Evolutionary conservation across 2,113 vertebrate genomes (phyloP), one percentile per base, ranked within the genome.

Genomic region (Callocephalon fimbriatum): DNA sequence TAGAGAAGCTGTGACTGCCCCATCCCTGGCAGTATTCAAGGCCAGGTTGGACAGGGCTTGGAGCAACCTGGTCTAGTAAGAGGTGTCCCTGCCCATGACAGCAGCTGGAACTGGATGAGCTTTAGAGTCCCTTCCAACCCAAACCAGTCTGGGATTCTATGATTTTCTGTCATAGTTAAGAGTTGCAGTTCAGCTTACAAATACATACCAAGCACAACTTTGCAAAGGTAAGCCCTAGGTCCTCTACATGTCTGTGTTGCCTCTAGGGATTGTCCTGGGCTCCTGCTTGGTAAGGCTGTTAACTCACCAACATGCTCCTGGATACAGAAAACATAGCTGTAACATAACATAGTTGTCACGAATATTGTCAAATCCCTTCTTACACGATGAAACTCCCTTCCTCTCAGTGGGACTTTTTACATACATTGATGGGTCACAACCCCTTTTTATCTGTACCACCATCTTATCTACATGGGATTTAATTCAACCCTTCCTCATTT

Each of bases 331-430:
- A 80, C 1, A 1, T 0, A 40, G 37, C 21, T 37, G 78, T 9
- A 56, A 81, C 0, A 0, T 11, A 68, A 44, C 1, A 2, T 1
- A 54, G 13, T 2, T 42, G 31, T 25, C 31, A 76, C 19, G 58
- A 66, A 63, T 26, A 31, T 45, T 75, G n/a, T 5, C 1, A 66
- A 59, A 66, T 88, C 26, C 29, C 10, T 40, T 35, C 48, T 51
- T 51, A 15, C 3, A 35, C 31, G 45, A 15, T 9, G 50, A 53
- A 85, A 81, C 3, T 54, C 35, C 38, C 31, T 50, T 22, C 27
- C 32, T 68, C 85, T n/a, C 80, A 22, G 31, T 31, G 12, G 21
- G 48, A 73, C 48, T 79, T 44, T 44, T 62, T 38, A 29, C 40
- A 61, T 1, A 10, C 6, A 9, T 1, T 10, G 21, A 63, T 14